Conservation (phyloP, 53 echinoderm and acorn worm genomes). For the Echinarachnius parma region DNA sequence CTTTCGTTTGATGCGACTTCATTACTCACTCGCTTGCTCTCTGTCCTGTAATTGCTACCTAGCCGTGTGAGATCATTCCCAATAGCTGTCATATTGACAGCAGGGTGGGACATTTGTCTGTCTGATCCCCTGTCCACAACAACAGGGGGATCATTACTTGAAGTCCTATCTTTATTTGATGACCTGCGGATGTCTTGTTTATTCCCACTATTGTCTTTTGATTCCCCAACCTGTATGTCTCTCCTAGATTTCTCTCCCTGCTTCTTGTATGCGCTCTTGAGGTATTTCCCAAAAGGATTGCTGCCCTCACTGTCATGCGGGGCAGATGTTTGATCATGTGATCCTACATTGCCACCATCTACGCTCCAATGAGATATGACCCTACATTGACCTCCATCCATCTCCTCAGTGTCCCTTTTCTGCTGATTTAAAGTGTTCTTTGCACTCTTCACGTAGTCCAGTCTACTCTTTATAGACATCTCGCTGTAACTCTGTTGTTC, state of each 20-base stretch:
- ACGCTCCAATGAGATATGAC: slow-evolving; percentile 38
- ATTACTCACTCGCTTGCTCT: slow-evolving; percentile 7
- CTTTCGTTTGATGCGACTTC: neutral
- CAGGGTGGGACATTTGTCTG: neutral
- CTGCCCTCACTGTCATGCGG: slow-evolving; percentile 7
- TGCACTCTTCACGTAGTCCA: slow-evolving; percentile 18
- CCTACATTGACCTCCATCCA: slow-evolving; percentile 8
- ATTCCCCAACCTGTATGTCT: too few species aligned
- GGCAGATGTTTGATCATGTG: neutral
- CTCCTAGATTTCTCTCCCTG: slow-evolving; percentile 7
- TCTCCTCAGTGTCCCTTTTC: neutral
- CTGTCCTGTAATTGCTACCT: neutral
- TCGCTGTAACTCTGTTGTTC: slow-evolving; percentile 1
- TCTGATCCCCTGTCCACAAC: neutral
- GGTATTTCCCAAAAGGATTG: slow-evolving; percentile 42
- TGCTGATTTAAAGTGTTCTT: slow-evolving; percentile 25
- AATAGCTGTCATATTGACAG: neutral
- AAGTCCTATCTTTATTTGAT: neutral
- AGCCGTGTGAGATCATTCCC: slow-evolving; percentile 5
- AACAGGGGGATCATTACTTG: neutral
- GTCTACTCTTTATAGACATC: neutral
- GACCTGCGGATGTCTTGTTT: neutral
- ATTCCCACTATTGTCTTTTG: neutral
- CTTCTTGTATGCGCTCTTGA: slow-evolving; percentile 47
- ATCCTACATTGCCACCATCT: slow-evolving; percentile 12